Conservation (phyloP, 2,888 invertebrate species). For the Caenorhabditis imperialis region DNA sequence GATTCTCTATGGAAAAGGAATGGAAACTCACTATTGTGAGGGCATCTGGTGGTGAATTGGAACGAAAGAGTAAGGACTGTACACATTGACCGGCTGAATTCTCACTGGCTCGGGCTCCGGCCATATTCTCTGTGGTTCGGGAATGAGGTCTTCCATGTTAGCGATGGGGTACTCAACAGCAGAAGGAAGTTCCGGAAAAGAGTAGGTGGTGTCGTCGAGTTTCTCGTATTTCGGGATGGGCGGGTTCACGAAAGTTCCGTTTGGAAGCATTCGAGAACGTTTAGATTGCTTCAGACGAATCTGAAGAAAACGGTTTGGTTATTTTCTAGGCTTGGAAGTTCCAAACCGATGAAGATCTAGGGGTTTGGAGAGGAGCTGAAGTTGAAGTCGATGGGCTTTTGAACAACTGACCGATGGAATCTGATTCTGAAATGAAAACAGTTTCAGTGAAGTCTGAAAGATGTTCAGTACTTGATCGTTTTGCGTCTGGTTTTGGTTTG, state of each 20-base stretch:
- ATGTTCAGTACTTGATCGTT: conserved; percentile 44
- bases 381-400: conserved; percentile 8
- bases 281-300: conserved; percentile 38
- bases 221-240: conserved; percentile 44
- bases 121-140: conserved; percentile 50
- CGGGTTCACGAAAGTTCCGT: conserved; percentile 49
- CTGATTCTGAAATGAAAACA: conserved; percentile 30
- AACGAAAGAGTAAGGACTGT: conserved; percentile 28
- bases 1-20: background rate
- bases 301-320: conserved; percentile 1
- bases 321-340: background rate
- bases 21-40: conserved; percentile 20
- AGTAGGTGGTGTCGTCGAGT: conserved; percentile 18
- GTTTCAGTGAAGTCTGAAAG: too few species aligned
- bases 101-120: conserved; percentile 47
- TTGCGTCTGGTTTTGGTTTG: conserved; percentile 17
- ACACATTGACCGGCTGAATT: conserved; percentile 45
- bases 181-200: conserved; percentile 19
- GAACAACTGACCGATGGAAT: conserved; percentile 31
- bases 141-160: conserved; percentile 39
- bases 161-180: conserved; percentile 28
- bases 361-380: conserved; percentile 16
- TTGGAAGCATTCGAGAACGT: conserved; percentile 35
- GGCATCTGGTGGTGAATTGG: conserved; percentile 23
- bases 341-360: conserved; percentile 20